Base-by-base conservation (phyloP, 2,113 vertebrate species). In the Callaeas wilsoni region DNA sequence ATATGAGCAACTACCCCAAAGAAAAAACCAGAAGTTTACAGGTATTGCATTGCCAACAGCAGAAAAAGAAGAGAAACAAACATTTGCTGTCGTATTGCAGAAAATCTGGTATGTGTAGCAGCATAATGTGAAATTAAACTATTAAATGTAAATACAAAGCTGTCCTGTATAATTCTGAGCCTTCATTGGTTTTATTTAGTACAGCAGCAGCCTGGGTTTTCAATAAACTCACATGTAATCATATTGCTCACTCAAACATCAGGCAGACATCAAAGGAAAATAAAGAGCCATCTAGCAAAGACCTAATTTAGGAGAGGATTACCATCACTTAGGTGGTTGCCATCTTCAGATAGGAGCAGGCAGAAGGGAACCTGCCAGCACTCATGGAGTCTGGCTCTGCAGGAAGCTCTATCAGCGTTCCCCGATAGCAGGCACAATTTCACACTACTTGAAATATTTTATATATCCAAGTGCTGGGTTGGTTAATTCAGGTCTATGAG, bases 401-500 rank as follows among this genome's bases (percentile, higher is more conserved):
- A 80, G 59, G 18, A 74, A 82, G 39, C 30, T 84, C 60, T 55
- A 86, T 81, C 83, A 62, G 32, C 16, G 74, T 27, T 84, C 73
- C 50, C n/a, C 7, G 21, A 82, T 9, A 84, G 55, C 42, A 82
- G 41, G 67, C 70, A 84, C 57, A 57, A 89, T 67, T 87, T 93
- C 63, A 64, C 1, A 5, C 29, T 56, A 53, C 71, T 78, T 81
- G 49, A 78, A 94, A 67, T 89, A 94, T 79, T 92, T 94, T 65
- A 62, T 84, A 90, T 84, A 62, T 69, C 76, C 3, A 3, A 80
- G 55, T 2, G 4, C 35, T 88, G 65, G n/a, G 37, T 89, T 94
- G 47, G 65, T 89, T 94, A 85, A 86, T 87, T 93, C 64, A 73
- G 57, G 22, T 65, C 88, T 90, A 7, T 87, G 94, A 92, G 53